Evolutionary conservation across 53 echinoderm and acorn worm species (phyloP).

Genomic region (Apostichopus leukothele): DNA sequence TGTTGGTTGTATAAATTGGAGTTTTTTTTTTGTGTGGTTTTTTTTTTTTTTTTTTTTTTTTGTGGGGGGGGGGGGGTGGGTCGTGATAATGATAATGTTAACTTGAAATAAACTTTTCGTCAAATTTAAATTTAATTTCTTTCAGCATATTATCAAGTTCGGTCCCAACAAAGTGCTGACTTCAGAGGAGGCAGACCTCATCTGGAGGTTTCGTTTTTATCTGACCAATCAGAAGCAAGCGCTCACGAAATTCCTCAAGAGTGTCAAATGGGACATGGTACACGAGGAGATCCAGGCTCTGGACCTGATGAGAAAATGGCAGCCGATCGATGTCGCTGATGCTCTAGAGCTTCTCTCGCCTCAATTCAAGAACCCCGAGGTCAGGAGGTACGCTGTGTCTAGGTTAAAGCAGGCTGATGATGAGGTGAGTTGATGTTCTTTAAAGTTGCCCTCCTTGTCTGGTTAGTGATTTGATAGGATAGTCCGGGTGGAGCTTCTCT

Average conservation of each 20-base stretch:
- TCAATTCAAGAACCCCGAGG: no score
- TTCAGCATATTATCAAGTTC: constrained; percentile 87
- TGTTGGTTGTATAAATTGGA: no score
- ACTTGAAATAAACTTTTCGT: no score
- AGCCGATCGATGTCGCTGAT: constrained; percentile 94
- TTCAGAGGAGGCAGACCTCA: constrained; percentile 87
- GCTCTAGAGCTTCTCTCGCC: constrained; percentile 74
- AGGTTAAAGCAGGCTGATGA: constrained; percentile 68
- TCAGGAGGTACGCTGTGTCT: not conserved
- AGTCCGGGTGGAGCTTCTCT: no score
- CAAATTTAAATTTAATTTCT: constrained; percentile 10
- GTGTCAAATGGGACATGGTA: constrained; percentile 93
- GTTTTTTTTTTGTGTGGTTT: no score
- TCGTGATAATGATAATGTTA: no score
- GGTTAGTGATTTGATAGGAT: not conserved
- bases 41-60: no score
- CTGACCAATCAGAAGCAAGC: constrained; percentile 95
- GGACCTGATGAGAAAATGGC: constrained; percentile 83
- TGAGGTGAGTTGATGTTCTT: constrained; percentile 63
- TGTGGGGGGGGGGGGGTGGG: no score
- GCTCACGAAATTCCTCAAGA: constrained; percentile 96
- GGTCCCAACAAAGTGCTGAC: constrained; percentile 83
- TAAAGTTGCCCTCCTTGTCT: not conserved
- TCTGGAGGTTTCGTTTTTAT: constrained; percentile 93
- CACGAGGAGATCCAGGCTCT: constrained; percentile 93